Evolutionary conservation across 1,140 invertebrate species (phyloP).

Genomic region (Prorops nasuta): DNA sequence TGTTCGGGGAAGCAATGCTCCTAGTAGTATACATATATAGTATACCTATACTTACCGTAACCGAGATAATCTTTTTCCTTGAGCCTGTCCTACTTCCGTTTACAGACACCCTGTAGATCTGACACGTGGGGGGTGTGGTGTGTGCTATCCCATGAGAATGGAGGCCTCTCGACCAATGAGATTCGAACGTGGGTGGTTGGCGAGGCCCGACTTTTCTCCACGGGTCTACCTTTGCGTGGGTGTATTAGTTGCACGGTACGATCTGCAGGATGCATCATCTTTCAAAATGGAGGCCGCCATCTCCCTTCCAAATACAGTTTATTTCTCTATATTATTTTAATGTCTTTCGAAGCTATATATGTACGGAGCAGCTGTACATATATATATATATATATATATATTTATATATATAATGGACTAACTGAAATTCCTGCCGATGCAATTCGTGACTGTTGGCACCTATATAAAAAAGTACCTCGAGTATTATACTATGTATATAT

Average conservation of each 20-base stretch:
- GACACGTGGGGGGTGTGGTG: slow-evolving; percentile 29
- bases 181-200: slow-evolving; percentile 43
- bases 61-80: slow-evolving; percentile 39
- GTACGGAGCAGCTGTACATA: background rate
- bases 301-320: background rate
- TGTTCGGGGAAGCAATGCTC: slow-evolving; percentile 35
- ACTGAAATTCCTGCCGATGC: slow-evolving; percentile 20
- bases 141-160: slow-evolving; percentile 27
- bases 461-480: slow-evolving; percentile 32
- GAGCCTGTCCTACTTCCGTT: slow-evolving; percentile 30
- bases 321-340: no score
- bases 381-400: background rate
- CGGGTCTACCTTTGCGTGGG: slow-evolving; percentile 34
- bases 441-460: slow-evolving; percentile 33
- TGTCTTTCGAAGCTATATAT: slow-evolving; percentile 12
- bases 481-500: slow-evolving; percentile 34
- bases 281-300: slow-evolving; percentile 42
- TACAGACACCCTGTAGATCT: slow-evolving; percentile 4
- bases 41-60: slow-evolving; percentile 47
- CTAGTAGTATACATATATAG: slow-evolving; percentile 28
- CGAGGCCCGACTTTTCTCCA: slow-evolving; percentile 27
- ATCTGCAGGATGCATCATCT: slow-evolving; percentile 37
- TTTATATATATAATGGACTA: background rate
- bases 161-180: slow-evolving; percentile 36
- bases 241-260: slow-evolving; percentile 30